Base-by-base conservation (phyloP, 2,888 invertebrate genomes). In the Atethmia centrago region DNA sequence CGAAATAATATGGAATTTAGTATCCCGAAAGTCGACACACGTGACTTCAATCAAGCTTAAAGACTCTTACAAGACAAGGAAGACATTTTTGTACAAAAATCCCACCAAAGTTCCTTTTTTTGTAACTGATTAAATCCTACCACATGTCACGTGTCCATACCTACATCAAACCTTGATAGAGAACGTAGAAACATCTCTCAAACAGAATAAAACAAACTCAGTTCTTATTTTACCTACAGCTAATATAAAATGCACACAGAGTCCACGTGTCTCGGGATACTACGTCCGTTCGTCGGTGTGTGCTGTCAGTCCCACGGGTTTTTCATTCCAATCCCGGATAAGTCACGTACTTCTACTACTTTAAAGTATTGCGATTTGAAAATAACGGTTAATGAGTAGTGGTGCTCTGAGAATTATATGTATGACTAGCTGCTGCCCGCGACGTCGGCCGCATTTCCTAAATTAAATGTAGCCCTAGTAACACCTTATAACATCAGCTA, bases 181-280 rank as follows among this genome's bases (percentile, higher is more conserved):
- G 49, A 45, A 53, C 42, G 55, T 59, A 70, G 69, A 25, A 56
- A 68, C 25, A 61, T 64, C 56, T 74, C 65, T 84, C 76, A 82
- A 79, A 84, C 62, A 65, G 76, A 79, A 71, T 84, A 84, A 79
- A 76, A 67, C 47, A 67, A 74, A 62, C 69, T 74, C 45, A 70
- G 79, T 62, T 82, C 78, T 84, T 78, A 80, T 83, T 77, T 76
- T 68, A 79, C 76, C 76, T 74, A 74, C 70, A 64, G 63, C 72
- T 79, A 61, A 80, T 85, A 77, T 75, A 77, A 84, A 82, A 80
- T 84, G 72, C 82, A 77, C 72, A 82, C 58, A 82, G 70, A 69
- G 66, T 81, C 21, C 56, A 45, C 59, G 68, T 74, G 63, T 61
- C 63, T 70, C 59, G 55, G 71, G 66, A 64, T 61, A 68, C 68